A percentile compares a stretch with the other conserved stretches of the same genome.
Evolutionary conservation across 2,113 vertebrate genomes (phyloP).

Genomic region (Neodontobutis hainanensis): DNA sequence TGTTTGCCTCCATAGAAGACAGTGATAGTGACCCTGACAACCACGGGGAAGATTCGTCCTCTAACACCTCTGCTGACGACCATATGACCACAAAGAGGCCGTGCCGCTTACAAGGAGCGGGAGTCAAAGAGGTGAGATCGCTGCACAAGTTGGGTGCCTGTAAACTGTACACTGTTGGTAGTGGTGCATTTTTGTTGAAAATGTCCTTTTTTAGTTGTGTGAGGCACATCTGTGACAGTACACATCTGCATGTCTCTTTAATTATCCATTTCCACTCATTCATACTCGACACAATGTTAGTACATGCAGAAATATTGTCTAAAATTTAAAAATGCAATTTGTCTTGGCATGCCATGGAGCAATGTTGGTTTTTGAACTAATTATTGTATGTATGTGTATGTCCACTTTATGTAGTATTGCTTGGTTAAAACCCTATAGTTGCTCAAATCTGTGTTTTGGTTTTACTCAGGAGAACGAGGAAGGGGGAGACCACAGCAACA

Average conservation of each 20-base stretch:
- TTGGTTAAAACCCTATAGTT: background rate
- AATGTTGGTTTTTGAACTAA: too few relatives aligned
- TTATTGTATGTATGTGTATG: background rate
- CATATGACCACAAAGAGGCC: constrained; percentile 77
- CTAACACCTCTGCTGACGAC: constrained; percentile 79
- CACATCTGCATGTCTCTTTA: constrained; percentile 32
- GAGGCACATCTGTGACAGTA: constrained; percentile 65
- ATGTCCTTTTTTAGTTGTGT: constrained; percentile 31
- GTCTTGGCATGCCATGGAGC: too few relatives aligned
- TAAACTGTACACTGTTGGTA: background rate
- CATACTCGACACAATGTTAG: constrained; percentile 22
- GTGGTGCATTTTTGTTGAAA: constrained; percentile 27
- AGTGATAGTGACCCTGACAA: constrained; percentile 81
- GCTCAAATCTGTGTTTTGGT: constrained; percentile 4
- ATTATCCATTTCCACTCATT: constrained; percentile 19
- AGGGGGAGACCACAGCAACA: constrained; percentile 64
- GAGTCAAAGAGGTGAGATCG: constrained; percentile 80
- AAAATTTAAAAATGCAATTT: too few relatives aligned
- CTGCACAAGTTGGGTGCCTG: background rate
- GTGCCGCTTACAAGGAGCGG: constrained; percentile 70
- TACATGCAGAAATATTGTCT: too few relatives aligned
- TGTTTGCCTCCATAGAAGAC: constrained; percentile 79
- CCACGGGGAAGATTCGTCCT: constrained; percentile 80
- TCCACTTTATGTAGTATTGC: background rate
- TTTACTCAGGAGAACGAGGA: constrained; percentile 77